These are phyloP conservation scores for Centropristis striata DNA, from an alignment of 2,113 vertebrate genomes.

Conservation along the genomic window DNA sequence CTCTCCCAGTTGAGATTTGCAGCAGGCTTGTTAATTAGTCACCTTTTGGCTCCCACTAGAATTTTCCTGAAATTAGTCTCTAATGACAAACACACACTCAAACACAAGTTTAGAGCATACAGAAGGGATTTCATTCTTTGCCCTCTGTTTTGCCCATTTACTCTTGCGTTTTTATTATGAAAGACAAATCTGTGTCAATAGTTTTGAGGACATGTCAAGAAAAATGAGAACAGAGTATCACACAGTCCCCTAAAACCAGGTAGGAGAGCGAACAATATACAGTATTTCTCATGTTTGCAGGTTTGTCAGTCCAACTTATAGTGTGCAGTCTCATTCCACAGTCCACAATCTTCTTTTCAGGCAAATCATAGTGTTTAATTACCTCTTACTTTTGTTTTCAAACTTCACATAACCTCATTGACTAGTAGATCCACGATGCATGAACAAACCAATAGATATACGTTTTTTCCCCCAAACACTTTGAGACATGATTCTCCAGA, in stretches of 20 bases:
- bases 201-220: neutral
- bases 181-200: no score
- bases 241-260: neutral
- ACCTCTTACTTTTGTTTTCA: no score
- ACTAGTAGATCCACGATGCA: no score
- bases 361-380: no score
- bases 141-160: neutral
- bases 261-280: neutral
- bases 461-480: no score
- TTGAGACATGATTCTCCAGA: no score
- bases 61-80: slow-evolving; percentile 55
- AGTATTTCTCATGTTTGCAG: neutral
- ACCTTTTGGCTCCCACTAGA: slow-evolving; percentile 47
- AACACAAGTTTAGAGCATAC: neutral
- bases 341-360: no score
- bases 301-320: neutral
- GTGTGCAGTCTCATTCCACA: no score
- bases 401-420: no score
- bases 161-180: neutral
- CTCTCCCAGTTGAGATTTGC: slow-evolving; percentile 41
- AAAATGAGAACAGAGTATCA: neutral
- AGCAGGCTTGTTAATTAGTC: slow-evolving; percentile 55
- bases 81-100: slow-evolving; percentile 39
- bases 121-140: neutral
- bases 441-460: no score